Base-by-base conservation (phyloP, 2,113 vertebrate genomes). In the Heterocephalus glaber region DNA sequence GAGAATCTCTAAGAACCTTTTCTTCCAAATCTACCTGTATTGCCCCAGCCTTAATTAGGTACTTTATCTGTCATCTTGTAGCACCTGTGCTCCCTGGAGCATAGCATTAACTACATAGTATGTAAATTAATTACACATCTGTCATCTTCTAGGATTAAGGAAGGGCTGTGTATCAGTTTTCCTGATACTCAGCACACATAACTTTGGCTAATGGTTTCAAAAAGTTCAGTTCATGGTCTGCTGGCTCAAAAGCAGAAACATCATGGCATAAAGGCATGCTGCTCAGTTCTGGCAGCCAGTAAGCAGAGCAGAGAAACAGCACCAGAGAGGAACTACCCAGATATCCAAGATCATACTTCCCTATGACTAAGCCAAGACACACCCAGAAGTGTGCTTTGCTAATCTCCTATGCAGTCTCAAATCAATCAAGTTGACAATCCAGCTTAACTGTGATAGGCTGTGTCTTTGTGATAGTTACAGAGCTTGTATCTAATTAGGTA, bases 1-100 rank as follows among this genome's bases (percentile, higher is more conserved):
- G 49, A 38, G 41, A 89, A 28, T 86, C 35, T 70, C 22, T 66
- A 90, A 93, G 68, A 96, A 60, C 35, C n/a, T n/a, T 70, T 84
- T 90, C 70, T 90, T 88, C 66, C 30, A 91, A 93, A 87, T 38
- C 30, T 14, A 74, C 63, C 30, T 38, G 1, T 88, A 30, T 88
- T 93, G 47, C 26, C 11, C 9, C 13, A 70, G 38, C 44, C 28
- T 80, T 44, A 88, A 82, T 85, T 89, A 90, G 70, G 65, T 70
- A 52, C 86, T 92, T 82, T 58, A 47, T 70, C 33, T 72, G 5
- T 87, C 63, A 56, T 88, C n/a, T n/a, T n/a, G 13, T 44, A 89
- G 56, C 22, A 44, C 47, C 54, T 76, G n/a, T 60, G 52, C 11
- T 92, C 49, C n/a, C 30, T 65, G 60, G 60, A 26, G 74, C n/a